A percentile compares a stretch with the other conserved stretches of the same genome.
phyloP scores from a whole-genome alignment of 2,113 vertebrate species.

The Rafetus swinhoei region DNA sequence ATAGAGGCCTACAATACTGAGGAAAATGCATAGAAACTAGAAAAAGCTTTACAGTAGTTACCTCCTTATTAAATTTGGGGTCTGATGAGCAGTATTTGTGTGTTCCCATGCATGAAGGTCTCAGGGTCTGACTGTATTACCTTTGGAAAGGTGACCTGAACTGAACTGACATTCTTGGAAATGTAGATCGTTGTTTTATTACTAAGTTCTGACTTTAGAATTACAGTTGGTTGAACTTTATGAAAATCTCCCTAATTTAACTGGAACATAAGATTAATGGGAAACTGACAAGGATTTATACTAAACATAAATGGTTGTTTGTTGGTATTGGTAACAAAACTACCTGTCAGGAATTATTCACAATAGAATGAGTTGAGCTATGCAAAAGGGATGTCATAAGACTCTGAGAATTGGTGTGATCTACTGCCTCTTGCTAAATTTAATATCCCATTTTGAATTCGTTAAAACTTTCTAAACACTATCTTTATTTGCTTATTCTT shows the following conservation, averaged over 20 bases:
- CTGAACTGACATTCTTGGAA: neutral
- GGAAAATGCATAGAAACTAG: neutral
- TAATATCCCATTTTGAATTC: neutral
- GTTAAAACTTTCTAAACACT: neutral
- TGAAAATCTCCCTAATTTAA: neutral
- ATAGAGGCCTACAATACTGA: neutral
- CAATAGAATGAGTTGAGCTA: neutral
- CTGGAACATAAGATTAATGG: neutral
- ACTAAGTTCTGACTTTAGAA: neutral
- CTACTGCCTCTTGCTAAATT: neutral
- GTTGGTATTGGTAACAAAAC: neutral
- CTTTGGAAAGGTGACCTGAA: neutral
- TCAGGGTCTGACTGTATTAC: neutral
- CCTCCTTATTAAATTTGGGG: neutral
- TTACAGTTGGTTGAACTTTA: neutral
- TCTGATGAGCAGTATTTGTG: neutral
- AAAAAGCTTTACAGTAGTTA: neutral
- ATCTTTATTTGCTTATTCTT: neutral
- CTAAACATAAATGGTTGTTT: neutral
- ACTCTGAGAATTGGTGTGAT: neutral
- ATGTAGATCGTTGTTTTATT: neutral
- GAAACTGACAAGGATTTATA: neutral
- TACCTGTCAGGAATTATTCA: neutral
- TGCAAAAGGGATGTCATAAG: neutral
- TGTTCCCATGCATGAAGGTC: neutral